These are phyloP conservation scores for Urocyon cinereoargenteus DNA, from an alignment of 2,797 vertebrate species.

Conservation along the genomic window DNA sequence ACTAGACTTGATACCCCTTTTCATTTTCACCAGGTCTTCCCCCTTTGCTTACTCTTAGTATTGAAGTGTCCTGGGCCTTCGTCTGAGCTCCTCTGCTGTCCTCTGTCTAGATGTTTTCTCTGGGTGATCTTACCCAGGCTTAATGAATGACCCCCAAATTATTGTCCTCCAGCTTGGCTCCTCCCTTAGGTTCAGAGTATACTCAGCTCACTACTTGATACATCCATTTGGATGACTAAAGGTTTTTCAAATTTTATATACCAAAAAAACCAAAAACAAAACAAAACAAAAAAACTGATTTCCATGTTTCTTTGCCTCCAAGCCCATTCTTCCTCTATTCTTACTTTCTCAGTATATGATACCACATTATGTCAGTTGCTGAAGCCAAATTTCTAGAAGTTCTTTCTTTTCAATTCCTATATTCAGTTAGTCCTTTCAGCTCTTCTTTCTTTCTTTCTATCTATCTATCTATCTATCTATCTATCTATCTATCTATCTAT, in stretches of 20 bases:
- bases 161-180: background rate
- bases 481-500: background rate
- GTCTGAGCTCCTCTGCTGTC: background rate
- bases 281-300: background rate
- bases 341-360: background rate
- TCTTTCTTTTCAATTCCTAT: background rate
- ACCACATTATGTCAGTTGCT: background rate
- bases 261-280: background rate
- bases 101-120: background rate
- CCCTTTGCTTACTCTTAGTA: background rate
- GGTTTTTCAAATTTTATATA: background rate
- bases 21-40: background rate
- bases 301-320: background rate
- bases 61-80: background rate
- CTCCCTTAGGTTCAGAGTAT: background rate
- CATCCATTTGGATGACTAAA: background rate
- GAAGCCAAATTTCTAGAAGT: background rate
- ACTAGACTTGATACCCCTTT: background rate
- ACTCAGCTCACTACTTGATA: background rate
- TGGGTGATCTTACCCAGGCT: background rate
- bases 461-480: background rate
- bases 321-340: background rate
- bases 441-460: background rate
- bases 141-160: background rate
- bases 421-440: background rate